Evolutionary conservation across 2,113 vertebrate species (phyloP), one percentile per base, ranked within the genome.

Genomic region (Entosphenus tridentatus): DNA sequence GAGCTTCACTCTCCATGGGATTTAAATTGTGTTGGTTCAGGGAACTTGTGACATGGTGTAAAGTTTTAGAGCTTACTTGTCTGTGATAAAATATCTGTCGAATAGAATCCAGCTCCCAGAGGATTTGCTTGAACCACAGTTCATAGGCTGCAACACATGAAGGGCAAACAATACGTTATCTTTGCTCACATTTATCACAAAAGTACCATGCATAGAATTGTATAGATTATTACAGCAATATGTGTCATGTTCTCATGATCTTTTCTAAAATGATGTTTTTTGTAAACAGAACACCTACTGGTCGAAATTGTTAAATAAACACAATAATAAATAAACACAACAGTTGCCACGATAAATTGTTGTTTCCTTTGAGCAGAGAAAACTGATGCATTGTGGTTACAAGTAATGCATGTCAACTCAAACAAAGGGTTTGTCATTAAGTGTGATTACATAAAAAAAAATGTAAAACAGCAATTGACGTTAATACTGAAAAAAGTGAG

Each of bases 41-140:
- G 39, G 39, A 39, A 39, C 39, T 1, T 39, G 39, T 39, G 39
- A 39, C 39, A 39, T 39, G 39, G 39, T 39, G 39, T 39, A 39
- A 39, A 39, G 67, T 56, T 67, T 57, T 10, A 56, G 17, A 69
- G 90, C 88, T 95, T 78, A 97, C 91, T 0, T 87, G 85, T 69
- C 85, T 88, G 56, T 86, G 87, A 74, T 84, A 83, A 78, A 97
- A 98, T 77, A 96, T 88, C 68, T 79, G 80, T 68, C 89, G 79
- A 72, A 97, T 86, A 56, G 91, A 96, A 77, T 97, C 89, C 57
- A 97, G 75, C 78, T 96, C 93, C 84, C 87, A 96, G 57, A 97
- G 77, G 72, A 96, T 89, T 77, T 97, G 89, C 75, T 96, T 97
- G 79, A 97, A 96, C 90, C 93, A 97, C 69, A 96, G 84, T 74